phyloP scores from a whole-genome alignment of 2,797 vertebrate species.

The Trachurus trachurus region DNA sequence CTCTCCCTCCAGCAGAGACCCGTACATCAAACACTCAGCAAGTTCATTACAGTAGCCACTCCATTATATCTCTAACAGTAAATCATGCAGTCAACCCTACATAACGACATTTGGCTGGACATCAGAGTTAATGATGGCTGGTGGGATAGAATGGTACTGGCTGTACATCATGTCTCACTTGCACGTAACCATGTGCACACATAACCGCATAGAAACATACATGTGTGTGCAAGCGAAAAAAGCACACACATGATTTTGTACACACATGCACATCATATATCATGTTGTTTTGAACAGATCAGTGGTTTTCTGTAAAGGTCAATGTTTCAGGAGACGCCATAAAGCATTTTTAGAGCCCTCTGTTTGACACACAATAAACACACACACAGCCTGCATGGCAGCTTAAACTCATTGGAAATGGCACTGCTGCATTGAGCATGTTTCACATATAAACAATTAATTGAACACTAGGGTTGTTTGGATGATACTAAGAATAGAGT shows the following conservation, averaged over 20 bases:
- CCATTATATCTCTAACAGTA: conserved; percentile 70
- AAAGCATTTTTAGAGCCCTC: conserved; percentile 72
- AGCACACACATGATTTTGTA: background rate
- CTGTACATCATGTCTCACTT: conserved; percentile 63
- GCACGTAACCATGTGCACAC: conserved; percentile 30
- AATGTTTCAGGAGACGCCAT: conserved; percentile 64
- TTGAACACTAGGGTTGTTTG: conserved; percentile 15
- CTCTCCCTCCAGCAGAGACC: conserved; percentile 60
- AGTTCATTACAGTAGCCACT: conserved; percentile 77
- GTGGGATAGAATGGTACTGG: conserved; percentile 64
- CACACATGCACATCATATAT: conserved; percentile 47
- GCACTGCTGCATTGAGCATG: conserved; percentile 10
- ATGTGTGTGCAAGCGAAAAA: background rate
- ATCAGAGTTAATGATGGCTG: conserved; percentile 79
- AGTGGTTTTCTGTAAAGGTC: conserved; percentile 77
- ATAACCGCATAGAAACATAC: conserved; percentile 18
- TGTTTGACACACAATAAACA: conserved; percentile 56
- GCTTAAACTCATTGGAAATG: conserved; percentile 8
- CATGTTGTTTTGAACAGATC: conserved; percentile 68
- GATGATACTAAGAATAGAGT: conserved; percentile 20
- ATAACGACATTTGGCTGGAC: conserved; percentile 74
- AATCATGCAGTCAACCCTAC: conserved; percentile 76
- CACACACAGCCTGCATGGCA: conserved; percentile 43
- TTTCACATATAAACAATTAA: background rate
- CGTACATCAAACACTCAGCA: conserved; percentile 66